phyloP scores from a whole-genome alignment of 2,888 invertebrate species.

The Dasypolia templi region DNA sequence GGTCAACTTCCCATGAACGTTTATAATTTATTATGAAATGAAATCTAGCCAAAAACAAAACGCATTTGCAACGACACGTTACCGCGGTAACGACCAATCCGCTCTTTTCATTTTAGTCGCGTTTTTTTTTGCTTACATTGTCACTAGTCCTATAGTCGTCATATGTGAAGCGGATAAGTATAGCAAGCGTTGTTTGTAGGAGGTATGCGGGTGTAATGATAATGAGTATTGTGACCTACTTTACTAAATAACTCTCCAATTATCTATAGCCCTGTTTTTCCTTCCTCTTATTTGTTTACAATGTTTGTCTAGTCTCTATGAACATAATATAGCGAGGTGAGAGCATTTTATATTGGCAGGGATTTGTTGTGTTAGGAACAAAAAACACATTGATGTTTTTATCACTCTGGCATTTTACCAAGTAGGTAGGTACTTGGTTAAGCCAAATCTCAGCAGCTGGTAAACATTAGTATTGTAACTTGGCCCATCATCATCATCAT shows the following conservation, averaged over 20 bases:
- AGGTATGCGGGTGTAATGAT: conserved; percentile 60
- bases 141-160: conserved; percentile 5
- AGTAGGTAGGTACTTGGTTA: not conserved
- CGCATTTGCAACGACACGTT: too few relatives aligned
- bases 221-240: conserved; percentile 51
- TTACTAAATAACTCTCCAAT: conserved; percentile 20
- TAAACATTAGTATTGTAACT: conserved; percentile 14
- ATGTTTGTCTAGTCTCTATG: not conserved
- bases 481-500: too few relatives aligned
- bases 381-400: not conserved
- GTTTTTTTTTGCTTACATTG: not conserved
- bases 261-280: conserved; percentile 8
- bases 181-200: conserved; percentile 35
- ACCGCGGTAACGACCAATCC: too few relatives aligned
- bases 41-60: not conserved
- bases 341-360: conserved; percentile 17
- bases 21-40: too few relatives aligned
- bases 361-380: not conserved
- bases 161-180: conserved; percentile 27
- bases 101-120: too few relatives aligned
- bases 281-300: conserved; percentile 17
- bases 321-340: conserved; percentile 1
- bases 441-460: conserved; percentile 1
- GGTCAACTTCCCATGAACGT: not conserved
- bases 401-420: conserved; percentile 12